Evolutionary conservation across 2,888 invertebrate genomes (phyloP).

Genomic region (Drosophila macrothrix): DNA sequence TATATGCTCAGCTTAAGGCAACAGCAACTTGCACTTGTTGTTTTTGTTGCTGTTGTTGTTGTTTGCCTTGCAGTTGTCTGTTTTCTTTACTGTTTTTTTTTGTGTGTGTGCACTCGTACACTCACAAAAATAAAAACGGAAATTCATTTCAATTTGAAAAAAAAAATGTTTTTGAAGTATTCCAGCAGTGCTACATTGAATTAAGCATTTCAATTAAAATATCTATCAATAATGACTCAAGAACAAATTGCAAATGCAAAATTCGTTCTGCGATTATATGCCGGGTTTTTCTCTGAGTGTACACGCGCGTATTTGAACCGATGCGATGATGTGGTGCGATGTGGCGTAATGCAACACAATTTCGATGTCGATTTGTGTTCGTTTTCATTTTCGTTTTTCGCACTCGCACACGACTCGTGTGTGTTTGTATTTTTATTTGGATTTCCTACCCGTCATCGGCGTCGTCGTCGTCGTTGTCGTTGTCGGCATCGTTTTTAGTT

Average conservation of each 20-base stretch:
- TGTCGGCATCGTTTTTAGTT: slow-evolving; percentile 44
- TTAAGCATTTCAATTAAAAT: background rate
- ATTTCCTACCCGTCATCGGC: slow-evolving; percentile 56
- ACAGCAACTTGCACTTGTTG: slow-evolving; percentile 65
- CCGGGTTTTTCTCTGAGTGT: background rate
- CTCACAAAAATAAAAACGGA: background rate
- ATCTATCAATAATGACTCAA: background rate
- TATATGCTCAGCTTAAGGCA: slow-evolving; percentile 52
- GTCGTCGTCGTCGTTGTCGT: slow-evolving; percentile 24
- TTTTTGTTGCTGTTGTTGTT: slow-evolving; percentile 30
- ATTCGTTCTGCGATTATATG: background rate
- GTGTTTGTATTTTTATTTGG: slow-evolving; percentile 44
- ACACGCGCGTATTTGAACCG: slow-evolving; percentile 22
- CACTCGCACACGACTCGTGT: slow-evolving; percentile 10
- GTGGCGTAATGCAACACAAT: slow-evolving; percentile 5
- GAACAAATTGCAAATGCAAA: background rate
- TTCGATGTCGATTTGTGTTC: slow-evolving; percentile 43
- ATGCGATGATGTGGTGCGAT: slow-evolving; percentile 9
- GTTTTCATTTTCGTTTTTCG: slow-evolving; percentile 24
- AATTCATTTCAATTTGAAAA: background rate
- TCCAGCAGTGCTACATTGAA: background rate
- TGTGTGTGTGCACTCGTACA: background rate
- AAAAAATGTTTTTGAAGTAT: background rate
- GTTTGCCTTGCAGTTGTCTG: slow-evolving; percentile 67
- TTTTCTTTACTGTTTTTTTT: slow-evolving; percentile 50